These are phyloP conservation scores for Hormaphis cornu DNA, from an alignment of 1,140 invertebrate genomes.

Conservation along the genomic window DNA sequence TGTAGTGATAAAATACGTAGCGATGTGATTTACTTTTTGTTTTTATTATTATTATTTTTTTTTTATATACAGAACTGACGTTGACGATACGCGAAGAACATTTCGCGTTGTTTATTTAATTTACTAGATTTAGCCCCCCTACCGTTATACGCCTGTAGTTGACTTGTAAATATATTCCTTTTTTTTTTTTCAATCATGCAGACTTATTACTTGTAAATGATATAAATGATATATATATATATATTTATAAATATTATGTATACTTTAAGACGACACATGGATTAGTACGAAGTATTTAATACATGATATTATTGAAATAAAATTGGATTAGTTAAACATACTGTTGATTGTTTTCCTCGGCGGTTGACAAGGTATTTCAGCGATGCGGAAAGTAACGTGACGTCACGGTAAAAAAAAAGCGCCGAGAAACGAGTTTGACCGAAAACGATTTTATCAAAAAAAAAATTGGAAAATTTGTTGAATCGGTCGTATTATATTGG, in stretches of 20 bases:
- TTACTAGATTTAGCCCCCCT: constrained; percentile 16
- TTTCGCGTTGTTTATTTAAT: background rate
- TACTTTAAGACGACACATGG: constrained; percentile 15
- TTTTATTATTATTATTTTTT: too few relatives aligned
- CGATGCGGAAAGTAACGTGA: too few relatives aligned
- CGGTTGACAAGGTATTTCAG: too few relatives aligned
- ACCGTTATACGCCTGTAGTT: too few relatives aligned
- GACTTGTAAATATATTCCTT: constrained; percentile 23
- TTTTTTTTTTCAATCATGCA: constrained; percentile 12
- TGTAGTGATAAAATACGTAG: constrained; percentile 17
- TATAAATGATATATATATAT: constrained; percentile 4
- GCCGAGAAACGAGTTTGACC: too few relatives aligned
- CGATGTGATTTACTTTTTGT: too few relatives aligned
- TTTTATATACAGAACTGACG: constrained; percentile 19
- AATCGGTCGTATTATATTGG: too few relatives aligned
- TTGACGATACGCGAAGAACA: background rate
- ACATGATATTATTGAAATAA: constrained; percentile 26
- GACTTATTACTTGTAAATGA: constrained; percentile 12
- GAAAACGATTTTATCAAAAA: too few relatives aligned
- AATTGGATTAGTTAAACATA: constrained; percentile 17
- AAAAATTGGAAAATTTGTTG: too few relatives aligned
- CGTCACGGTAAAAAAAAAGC: too few relatives aligned
- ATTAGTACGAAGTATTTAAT: constrained; percentile 21
- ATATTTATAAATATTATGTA: constrained; percentile 25
- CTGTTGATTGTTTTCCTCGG: too few relatives aligned